A percentile compares a stretch with the other conserved stretches of the same genome.
Conservation (phyloP, 2,113 vertebrate genomes). For the Dasypus novemcinctus region DNA sequence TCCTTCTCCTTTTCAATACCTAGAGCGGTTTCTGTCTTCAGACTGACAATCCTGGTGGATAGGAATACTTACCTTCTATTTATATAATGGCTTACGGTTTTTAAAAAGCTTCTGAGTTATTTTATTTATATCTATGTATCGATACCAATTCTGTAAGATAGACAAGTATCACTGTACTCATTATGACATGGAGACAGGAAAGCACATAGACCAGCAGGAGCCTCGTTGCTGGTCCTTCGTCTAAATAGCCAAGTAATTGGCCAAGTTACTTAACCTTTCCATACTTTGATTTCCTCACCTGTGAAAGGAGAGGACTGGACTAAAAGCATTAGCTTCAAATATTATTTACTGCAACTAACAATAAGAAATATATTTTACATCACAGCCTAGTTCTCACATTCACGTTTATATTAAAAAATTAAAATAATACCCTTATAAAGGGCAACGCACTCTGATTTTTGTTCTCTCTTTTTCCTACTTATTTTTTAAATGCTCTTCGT, state of each 20-base stretch:
- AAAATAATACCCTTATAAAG: neutral
- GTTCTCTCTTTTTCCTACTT: neutral
- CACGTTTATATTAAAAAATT: too few relatives aligned
- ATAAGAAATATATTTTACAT: neutral
- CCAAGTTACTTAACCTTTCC: too few relatives aligned
- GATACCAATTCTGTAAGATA: neutral
- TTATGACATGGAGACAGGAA: neutral
- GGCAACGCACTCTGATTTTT: neutral
- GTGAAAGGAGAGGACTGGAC: neutral
- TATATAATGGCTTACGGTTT: neutral
- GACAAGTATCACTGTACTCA: neutral
- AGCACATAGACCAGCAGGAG: neutral
- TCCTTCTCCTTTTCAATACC: neutral
- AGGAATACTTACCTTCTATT: neutral
- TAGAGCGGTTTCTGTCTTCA: neutral
- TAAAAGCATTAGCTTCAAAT: neutral
- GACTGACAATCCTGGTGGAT: neutral
- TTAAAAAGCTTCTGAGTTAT: neutral
- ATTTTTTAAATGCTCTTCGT: neutral
- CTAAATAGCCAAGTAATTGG: neutral
- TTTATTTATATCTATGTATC: constrained; percentile 36
- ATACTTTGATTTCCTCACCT: neutral
- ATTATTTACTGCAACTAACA: neutral
- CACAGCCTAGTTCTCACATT: neutral
- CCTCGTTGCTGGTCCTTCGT: neutral